Conservation (phyloP, 2,797 vertebrate species). For the Neopelma chrysocephalum region DNA sequence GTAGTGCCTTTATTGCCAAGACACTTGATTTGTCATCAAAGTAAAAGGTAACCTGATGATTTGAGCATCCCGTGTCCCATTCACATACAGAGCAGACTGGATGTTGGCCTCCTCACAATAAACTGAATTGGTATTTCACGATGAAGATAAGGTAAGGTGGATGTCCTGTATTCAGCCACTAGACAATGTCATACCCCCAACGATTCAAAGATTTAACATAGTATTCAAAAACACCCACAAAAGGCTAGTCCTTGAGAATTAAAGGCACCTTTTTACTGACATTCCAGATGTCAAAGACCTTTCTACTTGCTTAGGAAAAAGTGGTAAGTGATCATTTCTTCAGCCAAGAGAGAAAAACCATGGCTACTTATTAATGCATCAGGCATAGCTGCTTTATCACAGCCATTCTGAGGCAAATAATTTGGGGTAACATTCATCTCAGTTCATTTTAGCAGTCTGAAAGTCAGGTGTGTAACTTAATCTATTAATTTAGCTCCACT, state of each 20-base stretch:
- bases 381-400: neutral
- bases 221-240: neutral
- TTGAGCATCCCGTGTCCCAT: neutral
- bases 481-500: neutral
- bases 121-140: neutral
- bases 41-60: neutral
- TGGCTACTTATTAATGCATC: neutral
- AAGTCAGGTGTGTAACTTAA: slow-evolving; percentile 2
- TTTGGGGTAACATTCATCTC: neutral
- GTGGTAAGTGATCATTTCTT: neutral
- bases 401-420: slow-evolving; percentile 15
- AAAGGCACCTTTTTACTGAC: neutral
- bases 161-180: neutral
- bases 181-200: neutral
- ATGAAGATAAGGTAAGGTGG: neutral
- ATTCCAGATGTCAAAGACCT: neutral
- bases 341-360: neutral
- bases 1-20: neutral
- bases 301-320: neutral
- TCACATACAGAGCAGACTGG: neutral
- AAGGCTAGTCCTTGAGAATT: neutral
- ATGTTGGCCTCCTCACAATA: neutral
- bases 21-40: neutral
- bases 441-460: neutral
- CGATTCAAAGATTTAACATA: neutral